Evolutionary conservation across 2,797 vertebrate species (phyloP), one percentile per base, ranked within the genome.

Genomic region (Cryptoprocta ferox): DNA sequence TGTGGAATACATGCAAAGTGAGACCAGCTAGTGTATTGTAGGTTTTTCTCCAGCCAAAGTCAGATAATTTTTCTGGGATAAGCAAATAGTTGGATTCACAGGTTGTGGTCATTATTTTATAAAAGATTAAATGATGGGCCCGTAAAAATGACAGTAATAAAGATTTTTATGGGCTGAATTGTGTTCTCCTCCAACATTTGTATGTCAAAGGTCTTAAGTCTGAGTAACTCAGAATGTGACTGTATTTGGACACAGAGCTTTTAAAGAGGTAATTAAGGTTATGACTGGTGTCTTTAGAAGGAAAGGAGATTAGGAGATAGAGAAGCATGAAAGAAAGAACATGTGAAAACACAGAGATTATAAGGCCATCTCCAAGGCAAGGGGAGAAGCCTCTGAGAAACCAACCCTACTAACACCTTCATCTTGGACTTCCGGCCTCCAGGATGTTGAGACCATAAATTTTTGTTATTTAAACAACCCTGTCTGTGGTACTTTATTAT

Each of bases 81-180:
- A 3, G 6, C n/a, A 63, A 70, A 80, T 4, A 45, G 24, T 84
- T 90, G 59, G 1, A 73, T 79, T 65, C 90, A 48, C 4, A 83
- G 39, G 4, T 65, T 88, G 70, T 65, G 50, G 50, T 56, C 4
- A 18, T 68, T 82, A 50, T 80, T 83, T 88, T 89, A 81, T 73
- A 81, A 93, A 80, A 89, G 2, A 91, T 45, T 91, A 71, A 71
- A 65, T 82, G 68, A 59, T 6, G 35, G 11, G 15, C 24, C 11
- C 78, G 0, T 68, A 93, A 86, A 93, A 93, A 80, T 68, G 63
- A 70, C n/a, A 76, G 32, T n/a, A 86, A 35, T 39, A 66, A 94
- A 93, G 4, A 80, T 63, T 48, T 26, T 86, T 66, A 82, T 3
- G 13, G 37, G 2, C 16, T 83, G 24, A 35, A 5, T 68, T 48